Base-by-base conservation (phyloP, 2,113 vertebrate species). In the Lota lota region DNA sequence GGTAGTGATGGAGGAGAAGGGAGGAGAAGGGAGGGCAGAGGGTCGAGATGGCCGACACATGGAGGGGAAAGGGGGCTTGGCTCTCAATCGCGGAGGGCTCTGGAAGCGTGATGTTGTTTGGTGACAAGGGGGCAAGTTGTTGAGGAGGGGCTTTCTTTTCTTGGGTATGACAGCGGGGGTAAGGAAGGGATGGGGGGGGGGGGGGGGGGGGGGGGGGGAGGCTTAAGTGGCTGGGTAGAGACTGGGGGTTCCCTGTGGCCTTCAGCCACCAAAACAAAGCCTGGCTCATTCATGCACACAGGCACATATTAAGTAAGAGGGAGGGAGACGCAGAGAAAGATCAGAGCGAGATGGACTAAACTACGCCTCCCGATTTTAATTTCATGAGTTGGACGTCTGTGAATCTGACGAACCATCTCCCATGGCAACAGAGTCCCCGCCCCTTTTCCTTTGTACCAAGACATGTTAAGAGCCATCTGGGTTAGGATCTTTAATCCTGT, bases 401-500 rank as follows among this genome's bases (percentile, higher is more conserved):
- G 78, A 5, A 47, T 89, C 80, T 77, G 77, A 81, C 64, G 80
- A 66, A 72, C 63, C 58, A 61, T 88, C 53, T 84, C 85, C 83
- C 82, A 1, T 83, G 76, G 78, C 79, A 89, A 88, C 88, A 24
- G 63, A 75, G 73, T 68, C 81, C 65, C 86, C 84, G 20, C 84
- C 88, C 85, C 77, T 53, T 0, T 78, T 67, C 86, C 80, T 89
- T 84, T 88, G 85, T 82, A 75, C 75, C 76, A 64, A 24, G 58
- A 72, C 88, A 88, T 90, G 86, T 88, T 47, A 81, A 91, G 74
- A 81, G 83, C 90, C 90, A 91, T 92, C 89, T 92, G 90, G 80
- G 83, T 80, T 56, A 61, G 68, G 75, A 82, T 54, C 71, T 72
- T 75, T 89, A 89, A 90, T 87, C 88, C 83, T n/a, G 64, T 67